These are phyloP conservation scores for Kryphioiulus occultus DNA, from an alignment of 2,888 invertebrate genomes.

Conservation along the genomic window DNA sequence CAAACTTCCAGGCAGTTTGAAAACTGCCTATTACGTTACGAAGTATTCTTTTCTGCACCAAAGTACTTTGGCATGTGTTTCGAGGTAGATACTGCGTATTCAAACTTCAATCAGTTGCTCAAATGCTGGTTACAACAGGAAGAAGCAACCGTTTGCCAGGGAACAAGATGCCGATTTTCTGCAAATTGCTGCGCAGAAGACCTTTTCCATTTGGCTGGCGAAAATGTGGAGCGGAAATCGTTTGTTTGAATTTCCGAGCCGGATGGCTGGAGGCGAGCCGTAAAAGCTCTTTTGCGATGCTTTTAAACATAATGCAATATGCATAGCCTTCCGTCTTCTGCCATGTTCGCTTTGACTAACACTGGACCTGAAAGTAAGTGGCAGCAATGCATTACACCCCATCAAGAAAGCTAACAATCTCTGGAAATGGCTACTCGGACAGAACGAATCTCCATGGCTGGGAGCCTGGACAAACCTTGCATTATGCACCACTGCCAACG, in stretches of 20 bases:
- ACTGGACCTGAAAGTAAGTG: conserved; percentile 32
- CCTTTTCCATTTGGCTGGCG: background rate
- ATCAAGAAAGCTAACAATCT: conserved; percentile 20
- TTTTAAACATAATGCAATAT: conserved; percentile 39
- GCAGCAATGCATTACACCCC: background rate
- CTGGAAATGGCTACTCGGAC: background rate
- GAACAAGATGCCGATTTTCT: background rate
- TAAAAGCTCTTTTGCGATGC: conserved; percentile 36
- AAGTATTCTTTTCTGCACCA: too few species aligned
- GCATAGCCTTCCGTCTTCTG: background rate
- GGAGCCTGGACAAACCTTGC: background rate
- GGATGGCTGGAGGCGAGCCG: background rate
- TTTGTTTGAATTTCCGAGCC: conserved; percentile 21
- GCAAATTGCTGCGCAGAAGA: background rate
- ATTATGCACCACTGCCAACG: background rate
- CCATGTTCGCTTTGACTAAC: background rate
- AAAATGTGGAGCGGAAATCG: background rate
- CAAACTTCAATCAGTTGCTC: background rate
- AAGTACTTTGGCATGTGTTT: too few species aligned
- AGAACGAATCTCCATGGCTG: background rate
- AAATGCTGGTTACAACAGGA: background rate
- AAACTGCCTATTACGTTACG: too few species aligned
- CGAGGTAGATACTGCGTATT: background rate
- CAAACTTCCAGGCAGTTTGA: too few species aligned
- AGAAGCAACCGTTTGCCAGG: background rate